Evolutionary conservation across 1,140 invertebrate genomes (phyloP).

Genomic region (Eupeodes corollae): DNA sequence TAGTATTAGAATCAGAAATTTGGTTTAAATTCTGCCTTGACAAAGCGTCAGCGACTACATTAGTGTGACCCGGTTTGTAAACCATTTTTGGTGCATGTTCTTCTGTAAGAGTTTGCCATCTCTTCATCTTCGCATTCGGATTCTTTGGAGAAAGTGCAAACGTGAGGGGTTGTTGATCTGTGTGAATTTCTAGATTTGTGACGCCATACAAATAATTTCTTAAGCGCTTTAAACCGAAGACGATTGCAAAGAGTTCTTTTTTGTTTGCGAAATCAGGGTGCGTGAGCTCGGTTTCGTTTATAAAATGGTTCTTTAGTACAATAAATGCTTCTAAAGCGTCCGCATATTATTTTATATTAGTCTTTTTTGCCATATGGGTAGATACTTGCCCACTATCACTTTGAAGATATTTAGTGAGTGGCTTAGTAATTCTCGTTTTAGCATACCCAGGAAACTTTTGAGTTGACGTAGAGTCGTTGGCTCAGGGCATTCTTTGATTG

Average conservation of each 20-base stretch:
- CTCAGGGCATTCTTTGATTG: constrained; percentile 13
- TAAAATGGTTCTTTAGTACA: constrained; percentile 13
- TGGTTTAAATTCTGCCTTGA: no score
- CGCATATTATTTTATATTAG: no score
- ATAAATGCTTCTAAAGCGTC: constrained; percentile 16
- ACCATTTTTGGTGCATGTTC: constrained; percentile 29
- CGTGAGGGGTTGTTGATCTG: no score
- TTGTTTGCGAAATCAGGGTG: constrained; percentile 27
- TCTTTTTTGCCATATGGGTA: constrained; percentile 14
- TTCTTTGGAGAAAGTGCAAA: constrained; percentile 27
- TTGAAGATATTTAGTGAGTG: no score
- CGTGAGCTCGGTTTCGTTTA: constrained; percentile 29
- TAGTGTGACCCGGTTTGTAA: constrained; percentile 23
- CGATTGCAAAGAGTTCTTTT: constrained; percentile 26
- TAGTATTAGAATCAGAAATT: no score
- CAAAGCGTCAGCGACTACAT: constrained; percentile 15
- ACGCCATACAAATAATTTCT: constrained; percentile 22
- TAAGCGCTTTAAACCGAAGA: constrained; percentile 36
- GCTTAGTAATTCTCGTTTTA: no score
- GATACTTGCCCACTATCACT: constrained; percentile 4
- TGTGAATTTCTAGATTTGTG: no score
- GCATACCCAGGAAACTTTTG: constrained; percentile 8
- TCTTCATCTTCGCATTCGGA: constrained; percentile 22
- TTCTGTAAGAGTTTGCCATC: constrained; percentile 25
- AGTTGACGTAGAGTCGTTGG: constrained; percentile 14